Evolutionary conservation across 2,113 vertebrate species (phyloP).

Genomic region (Myiagra hebetior): DNA sequence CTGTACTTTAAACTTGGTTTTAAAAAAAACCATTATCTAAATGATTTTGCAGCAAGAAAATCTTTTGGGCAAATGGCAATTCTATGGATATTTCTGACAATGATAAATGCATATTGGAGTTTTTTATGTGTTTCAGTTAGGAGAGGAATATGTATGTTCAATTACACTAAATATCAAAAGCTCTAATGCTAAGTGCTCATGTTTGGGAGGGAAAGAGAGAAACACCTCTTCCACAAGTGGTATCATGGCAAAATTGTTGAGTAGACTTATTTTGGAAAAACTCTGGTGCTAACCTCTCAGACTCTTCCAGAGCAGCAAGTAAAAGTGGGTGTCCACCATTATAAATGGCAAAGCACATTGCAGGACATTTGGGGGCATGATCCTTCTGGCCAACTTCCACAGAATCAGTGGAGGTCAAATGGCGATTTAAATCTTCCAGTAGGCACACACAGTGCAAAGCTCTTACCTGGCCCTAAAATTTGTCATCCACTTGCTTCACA

Average conservation of each 20-base stretch:
- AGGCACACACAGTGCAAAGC: neutral
- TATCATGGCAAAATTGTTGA: neutral
- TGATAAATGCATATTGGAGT: neutral
- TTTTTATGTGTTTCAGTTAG: neutral
- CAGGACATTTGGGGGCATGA: fast-evolving
- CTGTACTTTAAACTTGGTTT: neutral
- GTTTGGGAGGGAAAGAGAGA: neutral
- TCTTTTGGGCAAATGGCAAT: neutral
- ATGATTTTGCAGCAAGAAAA: neutral
- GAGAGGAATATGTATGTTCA: neutral
- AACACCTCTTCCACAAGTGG: neutral
- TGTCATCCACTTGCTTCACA: slow-evolving; percentile 40
- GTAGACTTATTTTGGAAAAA: neutral
- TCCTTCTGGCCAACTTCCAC: neutral
- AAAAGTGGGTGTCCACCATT: neutral
- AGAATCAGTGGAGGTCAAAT: neutral
- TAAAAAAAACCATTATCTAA: neutral
- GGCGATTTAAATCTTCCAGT: neutral
- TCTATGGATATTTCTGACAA: neutral
- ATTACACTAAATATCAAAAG: neutral
- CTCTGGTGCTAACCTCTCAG: neutral
- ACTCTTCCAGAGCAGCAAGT: neutral
- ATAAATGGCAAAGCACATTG: neutral
- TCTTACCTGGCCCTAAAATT: neutral
- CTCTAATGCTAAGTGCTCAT: neutral